phyloP scores from a whole-genome alignment of 1,140 invertebrate genomes.

The Heliconius himera region DNA sequence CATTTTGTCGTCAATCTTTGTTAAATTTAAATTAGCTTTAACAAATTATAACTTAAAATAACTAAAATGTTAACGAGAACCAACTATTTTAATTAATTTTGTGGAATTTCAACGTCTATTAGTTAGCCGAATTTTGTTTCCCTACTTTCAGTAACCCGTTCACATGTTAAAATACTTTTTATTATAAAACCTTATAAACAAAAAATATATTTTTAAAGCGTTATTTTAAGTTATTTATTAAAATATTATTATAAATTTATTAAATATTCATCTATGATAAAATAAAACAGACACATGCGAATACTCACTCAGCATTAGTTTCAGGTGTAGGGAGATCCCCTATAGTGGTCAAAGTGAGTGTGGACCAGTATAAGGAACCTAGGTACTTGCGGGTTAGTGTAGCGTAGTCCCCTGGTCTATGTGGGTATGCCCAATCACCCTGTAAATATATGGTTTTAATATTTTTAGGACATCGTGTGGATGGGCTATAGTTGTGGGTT shows the following conservation, averaged over 20 bases:
- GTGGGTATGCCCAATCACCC: conserved; percentile 96
- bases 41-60: not conserved
- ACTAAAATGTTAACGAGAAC: not conserved
- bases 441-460: conserved; percentile 50
- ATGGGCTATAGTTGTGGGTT: too few species aligned
- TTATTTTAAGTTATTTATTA: not conserved
- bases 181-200: too few species aligned
- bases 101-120: not conserved
- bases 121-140: not conserved
- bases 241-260: not conserved
- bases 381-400: conserved; percentile 95
- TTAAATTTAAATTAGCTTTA: too few species aligned
- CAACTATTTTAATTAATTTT: not conserved
- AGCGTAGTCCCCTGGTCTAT: conserved; percentile 92
- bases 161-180: too few species aligned
- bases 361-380: conserved; percentile 97
- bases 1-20: too few species aligned
- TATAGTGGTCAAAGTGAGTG: conserved; percentile 97
- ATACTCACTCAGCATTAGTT: conserved; percentile 97
- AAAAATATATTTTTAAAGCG: too few species aligned
- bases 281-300: not conserved
- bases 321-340: conserved; percentile 97
- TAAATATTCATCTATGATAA: not conserved
- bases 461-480: not conserved
- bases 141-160: too few species aligned